Evolutionary conservation across 2,797 vertebrate genomes (phyloP).

Genomic region (Buphagus erythrorhynchus): DNA sequence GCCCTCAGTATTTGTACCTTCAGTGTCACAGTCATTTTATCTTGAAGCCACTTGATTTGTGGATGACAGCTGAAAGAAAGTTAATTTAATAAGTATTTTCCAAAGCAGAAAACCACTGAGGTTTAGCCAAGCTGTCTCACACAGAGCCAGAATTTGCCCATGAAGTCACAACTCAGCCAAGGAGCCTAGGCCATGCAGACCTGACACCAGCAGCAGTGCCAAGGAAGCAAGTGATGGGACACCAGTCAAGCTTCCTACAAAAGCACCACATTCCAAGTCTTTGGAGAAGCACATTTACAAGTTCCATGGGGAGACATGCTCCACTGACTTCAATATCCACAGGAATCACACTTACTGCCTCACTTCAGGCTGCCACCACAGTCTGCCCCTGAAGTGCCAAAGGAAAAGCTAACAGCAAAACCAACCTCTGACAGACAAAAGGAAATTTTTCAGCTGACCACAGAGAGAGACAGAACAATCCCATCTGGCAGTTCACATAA

Average conservation of each 20-base stretch:
- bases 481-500: background rate
- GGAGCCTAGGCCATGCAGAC: background rate
- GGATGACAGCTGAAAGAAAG: constrained; percentile 73
- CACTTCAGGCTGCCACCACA: background rate
- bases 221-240: background rate
- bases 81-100: background rate
- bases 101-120: background rate
- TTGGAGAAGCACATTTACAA: background rate
- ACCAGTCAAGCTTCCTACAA: background rate
- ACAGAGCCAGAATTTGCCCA: background rate
- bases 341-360: background rate
- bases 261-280: background rate
- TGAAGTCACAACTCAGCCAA: background rate
- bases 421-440: background rate
- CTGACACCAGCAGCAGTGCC: background rate
- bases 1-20: constrained; percentile 62
- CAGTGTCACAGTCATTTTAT: constrained; percentile 60
- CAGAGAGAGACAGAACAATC: background rate
- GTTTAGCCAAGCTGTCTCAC: background rate
- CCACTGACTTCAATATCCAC: background rate
- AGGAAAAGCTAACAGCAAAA: background rate
- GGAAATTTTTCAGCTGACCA: background rate
- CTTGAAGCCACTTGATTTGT: constrained; percentile 80
- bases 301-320: background rate
- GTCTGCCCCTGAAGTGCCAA: background rate